These are phyloP conservation scores for Dendrocincla tyrannina DNA, from an alignment of 2,797 vertebrate genomes.

Conservation along the genomic window DNA sequence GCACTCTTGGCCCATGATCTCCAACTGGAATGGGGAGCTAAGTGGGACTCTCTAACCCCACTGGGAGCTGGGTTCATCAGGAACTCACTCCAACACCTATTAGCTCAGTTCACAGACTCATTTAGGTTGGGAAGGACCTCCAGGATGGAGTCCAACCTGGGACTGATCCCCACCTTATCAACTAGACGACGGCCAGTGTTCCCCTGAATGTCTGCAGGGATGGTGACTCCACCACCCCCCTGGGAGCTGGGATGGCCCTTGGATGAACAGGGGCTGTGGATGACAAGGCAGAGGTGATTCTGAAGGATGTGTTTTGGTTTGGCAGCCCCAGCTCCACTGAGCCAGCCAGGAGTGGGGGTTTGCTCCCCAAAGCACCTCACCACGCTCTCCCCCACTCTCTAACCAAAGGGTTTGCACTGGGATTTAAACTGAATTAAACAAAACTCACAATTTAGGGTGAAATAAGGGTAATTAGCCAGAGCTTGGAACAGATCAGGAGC, in stretches of 20 bases:
- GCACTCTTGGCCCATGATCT: not conserved
- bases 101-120: too few species aligned
- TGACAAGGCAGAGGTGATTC: rapidly evolving
- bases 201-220: not conserved
- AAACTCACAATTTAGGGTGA: not conserved
- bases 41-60: rapidly evolving
- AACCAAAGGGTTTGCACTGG: not conserved
- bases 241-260: not conserved
- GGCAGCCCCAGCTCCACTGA: not conserved
- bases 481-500: not conserved
- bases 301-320: not conserved
- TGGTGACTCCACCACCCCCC: rapidly evolving
- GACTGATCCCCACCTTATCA: not conserved
- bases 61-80: too few species aligned
- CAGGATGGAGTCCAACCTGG: not conserved
- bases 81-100: too few species aligned
- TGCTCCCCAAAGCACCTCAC: rapidly evolving
- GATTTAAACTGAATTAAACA: not conserved
- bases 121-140: not conserved
- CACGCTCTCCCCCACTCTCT: too few species aligned
- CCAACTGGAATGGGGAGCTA: rapidly evolving
- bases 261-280: rapidly evolving
- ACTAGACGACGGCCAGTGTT: not conserved
- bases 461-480: not conserved
- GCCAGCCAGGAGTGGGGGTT: rapidly evolving